Conservation (phyloP, 1,140 invertebrate genomes). For the Papilio dardanus region DNA sequence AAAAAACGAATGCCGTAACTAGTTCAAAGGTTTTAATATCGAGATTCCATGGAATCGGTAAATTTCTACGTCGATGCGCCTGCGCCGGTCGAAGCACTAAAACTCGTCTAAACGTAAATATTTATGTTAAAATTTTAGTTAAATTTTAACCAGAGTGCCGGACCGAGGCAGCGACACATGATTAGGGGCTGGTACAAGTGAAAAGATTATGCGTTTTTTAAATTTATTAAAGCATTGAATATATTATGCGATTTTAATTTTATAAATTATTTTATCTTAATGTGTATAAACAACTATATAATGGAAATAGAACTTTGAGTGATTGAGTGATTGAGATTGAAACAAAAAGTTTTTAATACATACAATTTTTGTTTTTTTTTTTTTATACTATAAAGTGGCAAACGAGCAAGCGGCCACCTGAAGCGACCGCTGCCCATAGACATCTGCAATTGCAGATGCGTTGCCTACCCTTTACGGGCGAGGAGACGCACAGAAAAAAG, state of each 20-base stretch:
- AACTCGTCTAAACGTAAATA: constrained; percentile 68
- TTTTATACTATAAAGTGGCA: no score
- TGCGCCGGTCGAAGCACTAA: constrained; percentile 45
- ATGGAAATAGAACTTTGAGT: no score
- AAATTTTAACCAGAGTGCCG: constrained; percentile 57
- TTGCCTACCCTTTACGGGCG: no score
- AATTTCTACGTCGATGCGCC: constrained; percentile 41
- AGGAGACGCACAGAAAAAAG: no score
- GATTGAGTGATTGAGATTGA: no score
- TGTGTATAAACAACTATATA: no score
- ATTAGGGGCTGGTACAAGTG: constrained; percentile 42
- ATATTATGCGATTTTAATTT: constrained; percentile 18
- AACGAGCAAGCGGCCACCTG: no score
- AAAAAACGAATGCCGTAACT: constrained; percentile 20
- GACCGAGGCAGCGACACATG: constrained; percentile 40
- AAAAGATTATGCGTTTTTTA: not conserved
- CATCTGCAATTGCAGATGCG: no score
- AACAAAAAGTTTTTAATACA: no score
- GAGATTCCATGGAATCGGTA: constrained; percentile 44
- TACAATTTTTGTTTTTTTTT: no score
- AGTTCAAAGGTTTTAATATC: constrained; percentile 36
- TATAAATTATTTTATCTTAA: not conserved
- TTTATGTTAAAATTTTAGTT: constrained; percentile 65
- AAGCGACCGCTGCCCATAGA: no score
- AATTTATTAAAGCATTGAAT: no score